These are phyloP conservation scores for Malthinus seriepunctatus DNA, from an alignment of 2,888 invertebrate species.

Conservation along the genomic window DNA sequence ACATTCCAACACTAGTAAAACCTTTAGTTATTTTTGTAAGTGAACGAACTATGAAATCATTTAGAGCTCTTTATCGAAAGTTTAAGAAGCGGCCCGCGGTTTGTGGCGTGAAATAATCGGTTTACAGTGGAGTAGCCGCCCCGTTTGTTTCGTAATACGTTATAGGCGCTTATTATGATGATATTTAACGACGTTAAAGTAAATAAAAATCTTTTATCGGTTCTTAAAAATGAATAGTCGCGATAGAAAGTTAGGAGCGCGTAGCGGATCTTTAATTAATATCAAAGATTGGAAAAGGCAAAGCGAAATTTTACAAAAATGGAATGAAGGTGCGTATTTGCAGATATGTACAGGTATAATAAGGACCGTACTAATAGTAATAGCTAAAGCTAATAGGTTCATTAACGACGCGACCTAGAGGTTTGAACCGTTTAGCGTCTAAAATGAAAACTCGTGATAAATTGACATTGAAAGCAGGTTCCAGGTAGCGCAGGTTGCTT, in stretches of 20 bases:
- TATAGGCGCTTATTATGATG: slow-evolving; percentile 6
- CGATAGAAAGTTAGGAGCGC: slow-evolving; percentile 44
- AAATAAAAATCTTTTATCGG: background rate
- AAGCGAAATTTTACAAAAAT: slow-evolving; percentile 56
- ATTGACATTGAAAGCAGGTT: background rate
- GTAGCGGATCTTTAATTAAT: slow-evolving; percentile 55
- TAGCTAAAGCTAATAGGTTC: too few relatives aligned
- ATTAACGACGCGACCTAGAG: too few relatives aligned
- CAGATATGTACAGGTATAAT: background rate
- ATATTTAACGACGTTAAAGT: slow-evolving; percentile 8
- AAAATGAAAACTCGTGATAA: background rate
- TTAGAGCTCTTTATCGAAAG: slow-evolving; percentile 21
- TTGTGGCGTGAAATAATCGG: slow-evolving; percentile 1
- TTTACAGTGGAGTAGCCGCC: background rate
- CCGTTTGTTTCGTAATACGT: background rate
- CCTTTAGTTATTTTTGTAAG: slow-evolving; percentile 23
- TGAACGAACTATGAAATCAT: slow-evolving; percentile 13
- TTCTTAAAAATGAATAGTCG: slow-evolving; percentile 27
- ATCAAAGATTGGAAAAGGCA: slow-evolving; percentile 57
- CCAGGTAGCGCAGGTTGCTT: too few relatives aligned
- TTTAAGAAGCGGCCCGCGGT: background rate
- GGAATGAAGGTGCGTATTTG: slow-evolving; percentile 58
- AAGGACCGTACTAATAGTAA: too few relatives aligned
- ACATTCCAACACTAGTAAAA: slow-evolving; percentile 1
- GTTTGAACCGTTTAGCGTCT: too few relatives aligned